Percentiles rank a stretch among this genome's conserved stretches.
Evolutionary conservation across 1,140 invertebrate genomes (phyloP).

Genomic region (Mactra quadrangularis): DNA sequence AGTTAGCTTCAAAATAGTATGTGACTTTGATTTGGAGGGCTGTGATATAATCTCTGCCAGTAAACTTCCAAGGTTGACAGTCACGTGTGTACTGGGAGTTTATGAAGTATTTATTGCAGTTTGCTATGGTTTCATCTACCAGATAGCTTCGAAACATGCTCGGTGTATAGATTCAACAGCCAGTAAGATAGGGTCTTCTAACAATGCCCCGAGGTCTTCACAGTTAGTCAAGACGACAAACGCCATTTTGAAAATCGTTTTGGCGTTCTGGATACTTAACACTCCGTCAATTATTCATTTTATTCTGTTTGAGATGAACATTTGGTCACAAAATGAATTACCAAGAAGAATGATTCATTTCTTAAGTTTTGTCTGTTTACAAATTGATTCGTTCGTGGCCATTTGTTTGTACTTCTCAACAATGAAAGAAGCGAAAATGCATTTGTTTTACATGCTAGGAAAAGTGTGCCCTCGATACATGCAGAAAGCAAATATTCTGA

Average conservation of each 20-base stretch:
- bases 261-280: constrained; percentile 7
- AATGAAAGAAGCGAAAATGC: constrained; percentile 18
- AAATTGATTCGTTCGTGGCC: constrained; percentile 19
- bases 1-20: background rate
- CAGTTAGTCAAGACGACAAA: background rate
- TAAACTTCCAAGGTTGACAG: background rate
- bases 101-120: background rate
- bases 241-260: constrained; percentile 19
- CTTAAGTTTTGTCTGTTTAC: constrained; percentile 1
- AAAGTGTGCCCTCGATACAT: background rate
- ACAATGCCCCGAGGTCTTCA: background rate
- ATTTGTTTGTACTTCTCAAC: background rate
- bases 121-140: background rate
- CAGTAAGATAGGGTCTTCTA: background rate
- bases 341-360: background rate
- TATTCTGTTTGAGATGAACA: background rate
- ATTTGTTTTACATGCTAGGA: background rate
- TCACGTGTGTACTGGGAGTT: background rate
- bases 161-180: background rate
- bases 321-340: background rate
- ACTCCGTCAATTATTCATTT: background rate
- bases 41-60: constrained; percentile 7
- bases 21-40: background rate
- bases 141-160: background rate
- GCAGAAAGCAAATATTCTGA: background rate